phyloP scores from a whole-genome alignment of 2,797 vertebrate species.

The Helarctos malayanus region DNA sequence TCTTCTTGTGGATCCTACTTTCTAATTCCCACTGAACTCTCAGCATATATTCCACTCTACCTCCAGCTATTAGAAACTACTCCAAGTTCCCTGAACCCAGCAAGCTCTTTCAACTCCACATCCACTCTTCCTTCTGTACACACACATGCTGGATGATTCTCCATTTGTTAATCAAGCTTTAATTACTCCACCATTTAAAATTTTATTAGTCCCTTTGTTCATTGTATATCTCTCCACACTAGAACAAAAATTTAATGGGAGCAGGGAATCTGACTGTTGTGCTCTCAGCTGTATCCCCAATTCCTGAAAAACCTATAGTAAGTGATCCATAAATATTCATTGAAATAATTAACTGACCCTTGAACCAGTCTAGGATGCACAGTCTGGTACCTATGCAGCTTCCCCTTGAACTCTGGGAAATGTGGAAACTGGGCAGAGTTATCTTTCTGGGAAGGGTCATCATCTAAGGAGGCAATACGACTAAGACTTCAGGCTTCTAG shows the following conservation, averaged over 20 bases:
- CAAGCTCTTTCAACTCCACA: not conserved
- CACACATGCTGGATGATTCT: not conserved
- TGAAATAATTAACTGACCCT: not conserved
- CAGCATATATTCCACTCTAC: not conserved
- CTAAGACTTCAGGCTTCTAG: not conserved
- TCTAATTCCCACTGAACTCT: not conserved
- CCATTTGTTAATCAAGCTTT: not conserved
- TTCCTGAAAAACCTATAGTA: not conserved
- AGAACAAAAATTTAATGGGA: not conserved
- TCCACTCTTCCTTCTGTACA: not conserved
- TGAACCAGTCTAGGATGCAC: not conserved
- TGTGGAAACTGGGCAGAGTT: not conserved
- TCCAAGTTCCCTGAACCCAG: not conserved
- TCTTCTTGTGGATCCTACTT: constrained; percentile 10
- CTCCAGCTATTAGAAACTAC: not conserved
- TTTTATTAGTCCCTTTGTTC: not conserved
- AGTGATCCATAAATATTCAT: not conserved
- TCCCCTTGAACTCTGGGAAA: not conserved
- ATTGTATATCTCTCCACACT: not conserved
- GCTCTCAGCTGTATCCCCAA: not conserved
- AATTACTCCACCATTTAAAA: not conserved
- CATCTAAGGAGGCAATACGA: not conserved
- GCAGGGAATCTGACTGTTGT: not conserved
- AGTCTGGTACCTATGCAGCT: not conserved
- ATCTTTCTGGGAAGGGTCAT: not conserved